phyloP scores from a whole-genome alignment of 2,113 vertebrate species.

The Pteropus alecto region DNA sequence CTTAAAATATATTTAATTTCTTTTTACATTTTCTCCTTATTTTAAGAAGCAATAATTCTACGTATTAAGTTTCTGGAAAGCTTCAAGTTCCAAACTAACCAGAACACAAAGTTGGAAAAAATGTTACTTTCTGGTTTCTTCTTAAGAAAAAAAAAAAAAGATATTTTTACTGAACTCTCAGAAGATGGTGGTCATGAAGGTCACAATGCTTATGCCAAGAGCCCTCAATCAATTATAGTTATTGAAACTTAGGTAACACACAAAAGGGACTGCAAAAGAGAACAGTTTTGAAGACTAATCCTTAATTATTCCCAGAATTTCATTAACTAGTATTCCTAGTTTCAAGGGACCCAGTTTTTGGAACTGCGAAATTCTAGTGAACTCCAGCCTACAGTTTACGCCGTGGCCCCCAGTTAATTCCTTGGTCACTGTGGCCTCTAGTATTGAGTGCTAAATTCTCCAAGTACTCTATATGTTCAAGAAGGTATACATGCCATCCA shows the following conservation, averaged over 20 bases:
- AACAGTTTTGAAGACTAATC: neutral
- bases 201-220: neutral
- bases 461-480: neutral
- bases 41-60: conserved; percentile 54
- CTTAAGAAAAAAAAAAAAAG: neutral
- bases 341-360: neutral
- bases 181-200: neutral
- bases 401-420: neutral
- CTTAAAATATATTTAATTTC: conserved; percentile 71
- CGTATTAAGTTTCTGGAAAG: neutral
- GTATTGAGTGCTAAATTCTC: neutral
- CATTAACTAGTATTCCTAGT: neutral
- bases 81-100: conserved; percentile 26
- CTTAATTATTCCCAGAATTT: neutral
- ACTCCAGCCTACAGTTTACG: neutral
- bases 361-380: neutral
- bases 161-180: neutral
- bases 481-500: neutral
- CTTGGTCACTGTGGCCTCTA: neutral
- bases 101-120: conserved; percentile 24
- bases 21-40: conserved; percentile 43
- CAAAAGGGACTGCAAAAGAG: neutral
- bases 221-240: neutral
- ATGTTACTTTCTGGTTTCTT: neutral
- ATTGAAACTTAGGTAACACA: neutral